These are phyloP conservation scores for Thamnophis sirtalis DNA, from an alignment of 2,113 vertebrate genomes.

Conservation along the genomic window DNA sequence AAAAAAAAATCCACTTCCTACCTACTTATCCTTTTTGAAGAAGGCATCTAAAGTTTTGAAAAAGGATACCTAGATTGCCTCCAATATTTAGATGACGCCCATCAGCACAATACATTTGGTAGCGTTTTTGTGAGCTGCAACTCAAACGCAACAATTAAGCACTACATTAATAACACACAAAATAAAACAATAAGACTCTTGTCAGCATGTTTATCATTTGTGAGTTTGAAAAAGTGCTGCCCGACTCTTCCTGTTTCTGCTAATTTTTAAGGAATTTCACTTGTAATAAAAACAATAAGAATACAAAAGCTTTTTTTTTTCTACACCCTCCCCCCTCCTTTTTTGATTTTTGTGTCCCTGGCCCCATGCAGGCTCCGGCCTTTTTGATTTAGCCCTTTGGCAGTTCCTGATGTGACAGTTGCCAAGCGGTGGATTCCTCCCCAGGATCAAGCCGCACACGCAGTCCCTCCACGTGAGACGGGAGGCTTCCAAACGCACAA, in stretches of 20 bases:
- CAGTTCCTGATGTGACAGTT: conserved; percentile 6
- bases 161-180: background rate
- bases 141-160: background rate
- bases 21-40: background rate
- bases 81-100: background rate
- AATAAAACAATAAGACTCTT: background rate
- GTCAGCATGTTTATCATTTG: background rate
- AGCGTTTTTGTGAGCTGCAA: background rate
- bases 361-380: conserved; percentile 6
- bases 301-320: background rate
- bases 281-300: conserved; percentile 44
- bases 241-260: conserved; percentile 8
- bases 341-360: background rate
- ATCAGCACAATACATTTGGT: background rate
- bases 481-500: background rate
- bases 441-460: conserved; percentile 16
- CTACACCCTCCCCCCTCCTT: background rate
- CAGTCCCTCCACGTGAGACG: conserved; percentile 21
- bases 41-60: background rate
- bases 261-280: conserved; percentile 32
- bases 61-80: background rate
- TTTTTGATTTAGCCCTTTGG: conserved; percentile 48
- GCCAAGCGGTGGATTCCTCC: conserved; percentile 47
- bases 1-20: background rate
- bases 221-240: background rate